Percentiles rank a stretch among this genome's conserved stretches.
These are phyloP conservation scores for Athalia rosae DNA, from an alignment of 2,888 invertebrate genomes.

Conservation along the genomic window DNA sequence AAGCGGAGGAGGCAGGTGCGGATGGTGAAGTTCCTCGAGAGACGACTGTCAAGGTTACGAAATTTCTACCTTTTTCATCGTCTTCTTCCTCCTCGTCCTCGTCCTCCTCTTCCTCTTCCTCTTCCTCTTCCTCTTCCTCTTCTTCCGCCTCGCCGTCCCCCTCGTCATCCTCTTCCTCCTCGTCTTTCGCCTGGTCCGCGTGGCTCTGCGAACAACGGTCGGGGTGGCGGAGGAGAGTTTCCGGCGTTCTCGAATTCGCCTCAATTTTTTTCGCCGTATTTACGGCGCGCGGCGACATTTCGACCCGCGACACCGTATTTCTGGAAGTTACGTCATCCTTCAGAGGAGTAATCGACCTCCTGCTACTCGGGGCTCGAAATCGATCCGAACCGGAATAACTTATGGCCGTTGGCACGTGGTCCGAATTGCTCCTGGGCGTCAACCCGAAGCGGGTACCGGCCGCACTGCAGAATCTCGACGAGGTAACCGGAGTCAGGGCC, in stretches of 20 bases:
- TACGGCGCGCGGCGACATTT: constrained; percentile 28
- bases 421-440: constrained; percentile 54
- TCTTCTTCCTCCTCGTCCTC: constrained; percentile 71
- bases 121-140: constrained; percentile 49
- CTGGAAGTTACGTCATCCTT: constrained; percentile 53
- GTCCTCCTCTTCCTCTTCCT: constrained; percentile 56
- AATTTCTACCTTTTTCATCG: no score
- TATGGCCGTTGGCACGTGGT: constrained; percentile 55
- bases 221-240: constrained; percentile 45
- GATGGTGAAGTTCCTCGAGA: constrained; percentile 88
- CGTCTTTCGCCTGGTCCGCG: constrained; percentile 48
- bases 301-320: constrained; percentile 30
- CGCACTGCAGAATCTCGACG: constrained; percentile 56
- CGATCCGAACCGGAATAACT: constrained; percentile 62
- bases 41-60: constrained; percentile 78
- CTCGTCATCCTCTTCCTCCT: constrained; percentile 48
- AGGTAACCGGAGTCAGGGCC: constrained; percentile 57
- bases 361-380: constrained; percentile 56
- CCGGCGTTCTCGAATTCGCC: constrained; percentile 24
- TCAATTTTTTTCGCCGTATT: constrained; percentile 46
- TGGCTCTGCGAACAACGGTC: constrained; percentile 46
- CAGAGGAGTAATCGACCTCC: constrained; percentile 36
- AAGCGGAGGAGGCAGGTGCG: constrained; percentile 78
- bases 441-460: constrained; percentile 55
- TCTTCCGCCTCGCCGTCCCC: constrained; percentile 50